These are phyloP conservation scores for Syrphus vitripennis DNA, from an alignment of 2,888 invertebrate genomes.

Conservation along the genomic window DNA sequence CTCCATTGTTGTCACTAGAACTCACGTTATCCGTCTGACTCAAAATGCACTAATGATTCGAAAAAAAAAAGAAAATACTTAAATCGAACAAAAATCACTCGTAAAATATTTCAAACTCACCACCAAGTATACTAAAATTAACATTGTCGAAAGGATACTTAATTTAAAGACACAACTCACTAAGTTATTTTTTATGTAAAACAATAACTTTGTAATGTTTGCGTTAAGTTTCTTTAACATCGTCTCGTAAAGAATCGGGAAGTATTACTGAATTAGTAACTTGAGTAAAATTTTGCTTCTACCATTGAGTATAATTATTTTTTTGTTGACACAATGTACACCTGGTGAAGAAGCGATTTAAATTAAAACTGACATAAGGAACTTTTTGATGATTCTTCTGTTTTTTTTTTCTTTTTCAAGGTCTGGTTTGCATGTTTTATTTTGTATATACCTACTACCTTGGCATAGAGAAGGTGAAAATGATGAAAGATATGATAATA, in stretches of 20 bases:
- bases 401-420: constrained; percentile 13
- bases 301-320: constrained; percentile 4
- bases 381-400: constrained; percentile 27
- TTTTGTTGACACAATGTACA: constrained; percentile 25
- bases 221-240: constrained; percentile 57
- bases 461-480: neutral
- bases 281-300: neutral
- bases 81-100: neutral
- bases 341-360: constrained; percentile 21
- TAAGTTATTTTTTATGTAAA: constrained; percentile 53
- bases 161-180: constrained; percentile 42
- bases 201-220: constrained; percentile 43
- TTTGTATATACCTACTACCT: neutral
- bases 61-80: neutral
- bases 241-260: constrained; percentile 35
- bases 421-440: constrained; percentile 14
- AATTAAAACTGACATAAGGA: neutral
- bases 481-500: neutral
- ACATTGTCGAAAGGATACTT: constrained; percentile 46
- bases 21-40: constrained; percentile 16
- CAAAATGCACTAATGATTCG: constrained; percentile 32
- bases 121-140: constrained; percentile 51
- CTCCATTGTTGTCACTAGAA: neutral
- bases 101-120: constrained; percentile 24
- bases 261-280: constrained; percentile 38